These are phyloP conservation scores for Lasioglossum morio DNA, from an alignment of 2,888 invertebrate species.

Conservation along the genomic window DNA sequence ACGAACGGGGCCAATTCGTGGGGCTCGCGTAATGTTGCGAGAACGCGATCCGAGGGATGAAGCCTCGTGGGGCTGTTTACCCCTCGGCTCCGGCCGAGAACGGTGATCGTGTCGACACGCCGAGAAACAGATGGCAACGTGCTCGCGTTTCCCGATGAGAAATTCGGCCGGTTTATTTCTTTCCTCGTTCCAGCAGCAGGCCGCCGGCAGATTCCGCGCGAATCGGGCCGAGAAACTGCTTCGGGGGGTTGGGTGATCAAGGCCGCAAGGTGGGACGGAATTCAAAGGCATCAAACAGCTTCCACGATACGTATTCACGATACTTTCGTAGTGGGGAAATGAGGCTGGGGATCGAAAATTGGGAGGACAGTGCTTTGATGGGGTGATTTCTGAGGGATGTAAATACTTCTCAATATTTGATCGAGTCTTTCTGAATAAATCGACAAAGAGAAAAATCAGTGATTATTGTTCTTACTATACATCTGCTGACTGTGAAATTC, in stretches of 20 bases:
- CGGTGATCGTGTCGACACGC: conserved; percentile 49
- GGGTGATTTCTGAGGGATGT: neutral
- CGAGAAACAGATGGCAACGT: conserved; percentile 63
- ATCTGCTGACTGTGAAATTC: too few species aligned
- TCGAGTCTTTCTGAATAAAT: neutral
- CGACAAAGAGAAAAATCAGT: too few species aligned
- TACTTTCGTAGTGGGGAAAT: neutral
- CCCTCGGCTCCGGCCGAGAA: conserved; percentile 53
- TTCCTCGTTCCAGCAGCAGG: neutral
- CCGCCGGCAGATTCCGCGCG: conserved; percentile 6
- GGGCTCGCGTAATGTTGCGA: conserved; percentile 71
- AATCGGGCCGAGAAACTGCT: neutral
- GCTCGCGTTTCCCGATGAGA: conserved; percentile 40
- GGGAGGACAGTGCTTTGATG: neutral
- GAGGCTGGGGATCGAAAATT: neutral
- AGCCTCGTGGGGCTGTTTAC: conserved; percentile 70
- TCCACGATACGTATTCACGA: conserved; percentile 13
- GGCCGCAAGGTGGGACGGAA: neutral
- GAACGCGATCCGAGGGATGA: conserved; percentile 60
- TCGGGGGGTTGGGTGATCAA: conserved; percentile 15
- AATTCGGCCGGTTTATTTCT: conserved; percentile 30
- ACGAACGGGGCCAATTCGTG: conserved; percentile 71
- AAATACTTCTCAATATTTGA: neutral
- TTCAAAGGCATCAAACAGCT: conserved; percentile 3
- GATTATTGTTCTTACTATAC: too few species aligned